Evolutionary conservation across 2,797 vertebrate species (phyloP), one percentile per base, ranked within the genome.

Genomic region (Bradypus variegatus): DNA sequence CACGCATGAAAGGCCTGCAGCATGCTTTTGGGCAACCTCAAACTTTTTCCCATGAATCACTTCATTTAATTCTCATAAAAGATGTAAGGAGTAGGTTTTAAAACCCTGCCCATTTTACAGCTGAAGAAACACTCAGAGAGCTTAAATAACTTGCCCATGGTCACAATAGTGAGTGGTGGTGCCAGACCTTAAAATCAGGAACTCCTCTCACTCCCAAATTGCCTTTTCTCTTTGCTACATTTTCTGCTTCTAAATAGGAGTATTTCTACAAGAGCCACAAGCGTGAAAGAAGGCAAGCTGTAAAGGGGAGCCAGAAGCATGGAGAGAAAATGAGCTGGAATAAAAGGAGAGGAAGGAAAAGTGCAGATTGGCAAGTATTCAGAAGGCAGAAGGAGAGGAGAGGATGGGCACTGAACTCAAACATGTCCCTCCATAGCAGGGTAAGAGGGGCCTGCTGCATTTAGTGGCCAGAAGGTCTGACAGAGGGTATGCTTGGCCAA

Each of bases 21-120:
- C 0, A 0, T 25, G 36, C 33, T 73, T 55, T 38, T 67, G 6
- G 3, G 29, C 48, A 12, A 25, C 1, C 0, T 48, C 2, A 4
- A 6, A 31, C 45, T 72, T 60, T 79, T 38, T 70, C 31, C 50
- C 19, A 8, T 8, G 15, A 83, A 45, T 60, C 60, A 13, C 72
- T 69, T 82, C 50, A 15, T 73, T 70, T 53, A 55, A 70, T 45
- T 23, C 45, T 15, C 12, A 6, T 81, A 27, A 82, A 93, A 79
- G 69, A 80, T 33, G 8, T n/a, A 7, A 1, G 29, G 9, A 25
- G 53, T 38, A 38, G 25, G 8, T 53, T 21, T 60, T 36, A 33
- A 21, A 72, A n/a, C 38, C 88, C 55, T 25, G 67, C 38, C 31
- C 73, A 76, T 5, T 38, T 53, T 13, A 53, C 75, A 62, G 27